Evolutionary conservation across 2,888 invertebrate species (phyloP).

Genomic region (Cryptus viduatorius): DNA sequence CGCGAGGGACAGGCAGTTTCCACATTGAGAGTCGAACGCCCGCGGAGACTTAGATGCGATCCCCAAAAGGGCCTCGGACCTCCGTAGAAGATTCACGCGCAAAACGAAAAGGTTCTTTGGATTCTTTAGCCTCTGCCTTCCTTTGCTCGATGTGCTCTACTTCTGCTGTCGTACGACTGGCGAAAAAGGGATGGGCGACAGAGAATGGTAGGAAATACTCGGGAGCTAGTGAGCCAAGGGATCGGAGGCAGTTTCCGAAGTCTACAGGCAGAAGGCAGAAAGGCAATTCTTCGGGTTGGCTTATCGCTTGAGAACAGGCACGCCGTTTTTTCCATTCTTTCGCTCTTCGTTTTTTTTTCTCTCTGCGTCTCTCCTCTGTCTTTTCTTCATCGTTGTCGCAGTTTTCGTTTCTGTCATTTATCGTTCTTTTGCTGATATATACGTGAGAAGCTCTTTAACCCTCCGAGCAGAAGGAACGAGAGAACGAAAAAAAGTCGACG

Average conservation of each 20-base stretch:
- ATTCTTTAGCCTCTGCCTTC: conserved; percentile 44
- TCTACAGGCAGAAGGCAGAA: conserved; percentile 67
- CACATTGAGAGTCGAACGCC: conserved; percentile 75
- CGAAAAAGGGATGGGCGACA: conserved; percentile 43
- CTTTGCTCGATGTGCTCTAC: conserved; percentile 28
- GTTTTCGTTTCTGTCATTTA: conserved; percentile 71
- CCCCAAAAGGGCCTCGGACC: conserved; percentile 65
- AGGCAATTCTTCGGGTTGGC: conserved; percentile 80
- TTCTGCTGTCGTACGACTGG: conserved; percentile 46
- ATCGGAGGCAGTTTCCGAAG: conserved; percentile 60
- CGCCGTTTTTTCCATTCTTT: conserved; percentile 69
- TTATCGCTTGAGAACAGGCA: conserved; percentile 82
- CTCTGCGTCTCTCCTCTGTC: conserved; percentile 57
- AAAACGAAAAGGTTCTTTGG: conserved; percentile 57
- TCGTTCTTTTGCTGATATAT: conserved; percentile 70
- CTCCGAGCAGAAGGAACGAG: conserved; percentile 57
- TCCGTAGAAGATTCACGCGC: conserved; percentile 51
- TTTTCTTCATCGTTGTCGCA: conserved; percentile 44
- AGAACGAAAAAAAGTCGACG: conserved; percentile 67
- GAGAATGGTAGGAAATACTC: conserved; percentile 33
- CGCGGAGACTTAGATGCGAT: conserved; percentile 67
- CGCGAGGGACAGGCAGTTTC: conserved; percentile 76
- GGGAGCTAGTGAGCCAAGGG: conserved; percentile 47
- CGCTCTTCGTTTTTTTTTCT: conserved; percentile 62
- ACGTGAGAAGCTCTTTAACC: conserved; percentile 61